Evolutionary conservation across 2,113 vertebrate species (phyloP).

Genomic region (Nipponia nippon): DNA sequence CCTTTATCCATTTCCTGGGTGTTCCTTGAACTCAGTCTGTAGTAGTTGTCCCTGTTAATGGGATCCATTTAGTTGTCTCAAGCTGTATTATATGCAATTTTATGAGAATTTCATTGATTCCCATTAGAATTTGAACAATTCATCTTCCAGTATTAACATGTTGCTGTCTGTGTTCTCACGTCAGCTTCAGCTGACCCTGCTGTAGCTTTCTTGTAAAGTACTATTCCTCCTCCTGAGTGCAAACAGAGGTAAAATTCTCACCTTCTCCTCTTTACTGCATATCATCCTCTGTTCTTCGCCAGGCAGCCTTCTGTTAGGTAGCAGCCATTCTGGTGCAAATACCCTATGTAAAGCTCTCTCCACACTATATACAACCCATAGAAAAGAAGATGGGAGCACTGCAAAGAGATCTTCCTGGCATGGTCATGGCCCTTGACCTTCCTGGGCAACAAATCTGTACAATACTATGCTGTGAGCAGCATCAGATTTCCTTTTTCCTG

Average conservation of each 20-base stretch:
- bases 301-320: background rate
- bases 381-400: background rate
- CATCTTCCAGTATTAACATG: background rate
- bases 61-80: background rate
- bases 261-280: background rate
- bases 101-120: background rate
- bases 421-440: background rate
- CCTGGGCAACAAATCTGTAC: background rate
- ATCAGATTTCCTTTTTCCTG: background rate
- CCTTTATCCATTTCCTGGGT: background rate
- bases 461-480: background rate
- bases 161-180: background rate
- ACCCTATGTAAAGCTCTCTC: background rate
- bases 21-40: background rate
- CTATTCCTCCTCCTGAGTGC: background rate
- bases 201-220: background rate
- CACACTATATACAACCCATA: background rate
- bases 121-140: background rate
- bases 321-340: background rate
- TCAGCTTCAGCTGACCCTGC: background rate
- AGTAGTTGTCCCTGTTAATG: background rate
- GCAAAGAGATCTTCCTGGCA: background rate
- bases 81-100: background rate
- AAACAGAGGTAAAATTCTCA: background rate
- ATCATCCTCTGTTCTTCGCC: background rate